Evolutionary conservation across 2,888 invertebrate genomes (phyloP).

Genomic region (Agrotis exclamationis): DNA sequence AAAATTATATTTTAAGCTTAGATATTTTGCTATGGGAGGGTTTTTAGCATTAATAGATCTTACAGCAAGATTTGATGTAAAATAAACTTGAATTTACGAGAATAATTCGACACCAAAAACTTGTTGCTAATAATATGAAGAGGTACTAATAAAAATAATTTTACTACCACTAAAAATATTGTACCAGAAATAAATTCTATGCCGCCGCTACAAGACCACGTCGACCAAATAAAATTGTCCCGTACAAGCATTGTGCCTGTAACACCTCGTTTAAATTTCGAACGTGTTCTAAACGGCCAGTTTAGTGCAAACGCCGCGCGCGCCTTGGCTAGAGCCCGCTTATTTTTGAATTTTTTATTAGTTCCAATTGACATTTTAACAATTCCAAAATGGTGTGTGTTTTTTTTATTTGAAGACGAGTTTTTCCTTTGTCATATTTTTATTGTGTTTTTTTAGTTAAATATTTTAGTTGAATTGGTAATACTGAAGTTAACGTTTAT

Average conservation of each 20-base stretch:
- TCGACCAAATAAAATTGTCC: conserved; percentile 56
- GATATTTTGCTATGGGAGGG: not conserved
- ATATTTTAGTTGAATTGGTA: conserved; percentile 27
- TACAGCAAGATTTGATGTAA: too few species aligned
- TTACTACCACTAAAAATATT: conserved; percentile 10
- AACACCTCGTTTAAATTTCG: conserved; percentile 78
- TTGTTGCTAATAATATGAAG: not conserved
- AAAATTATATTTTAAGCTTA: conserved; percentile 26
- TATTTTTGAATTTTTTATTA: conserved; percentile 54
- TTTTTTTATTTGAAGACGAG: not conserved
- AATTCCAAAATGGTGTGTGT: conserved; percentile 82
- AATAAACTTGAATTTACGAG: too few species aligned
- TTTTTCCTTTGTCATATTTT: not conserved
- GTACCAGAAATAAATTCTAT: conserved; percentile 45
- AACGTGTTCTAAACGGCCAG: conserved; percentile 78
- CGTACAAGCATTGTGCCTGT: conserved; percentile 56
- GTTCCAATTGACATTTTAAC: conserved; percentile 60
- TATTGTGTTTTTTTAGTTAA: conserved; percentile 11
- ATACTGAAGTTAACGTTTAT: conserved; percentile 33
- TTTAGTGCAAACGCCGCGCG: conserved; percentile 78
- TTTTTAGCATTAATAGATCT: not conserved
- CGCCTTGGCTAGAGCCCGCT: conserved; percentile 73
- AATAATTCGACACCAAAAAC: not conserved
- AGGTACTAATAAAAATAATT: not conserved
- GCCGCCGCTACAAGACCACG: conserved; percentile 69